Percentiles rank a stretch among this genome's conserved stretches.
phyloP scores from a whole-genome alignment of 1,140 invertebrate genomes.

The Heliconius congener region DNA sequence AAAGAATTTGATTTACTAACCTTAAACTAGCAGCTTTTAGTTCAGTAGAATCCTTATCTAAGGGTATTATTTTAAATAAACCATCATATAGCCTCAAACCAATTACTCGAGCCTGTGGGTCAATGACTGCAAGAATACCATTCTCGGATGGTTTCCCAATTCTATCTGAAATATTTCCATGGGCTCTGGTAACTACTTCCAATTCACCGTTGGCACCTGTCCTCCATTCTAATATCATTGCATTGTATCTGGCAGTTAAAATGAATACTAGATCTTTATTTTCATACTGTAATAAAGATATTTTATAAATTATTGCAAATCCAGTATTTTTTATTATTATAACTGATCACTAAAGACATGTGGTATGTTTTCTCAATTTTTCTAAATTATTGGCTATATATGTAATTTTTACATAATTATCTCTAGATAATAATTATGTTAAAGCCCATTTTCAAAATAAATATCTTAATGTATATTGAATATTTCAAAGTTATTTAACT shows the following conservation, averaged over 20 bases:
- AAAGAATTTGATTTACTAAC: slow-evolving; percentile 53
- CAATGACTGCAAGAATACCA: slow-evolving; percentile 97
- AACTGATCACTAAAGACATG: too few species aligned
- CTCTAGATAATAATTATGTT: neutral
- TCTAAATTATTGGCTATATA: too few species aligned
- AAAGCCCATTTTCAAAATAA: neutral
- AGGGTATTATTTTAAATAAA: slow-evolving; percentile 96
- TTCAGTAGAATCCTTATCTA: slow-evolving; percentile 96
- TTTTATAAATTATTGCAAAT: neutral
- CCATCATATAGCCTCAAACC: slow-evolving; percentile 98
- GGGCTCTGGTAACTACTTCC: slow-evolving; percentile 97
- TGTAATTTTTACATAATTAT: neutral
- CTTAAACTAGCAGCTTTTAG: slow-evolving; percentile 96
- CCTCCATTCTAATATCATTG: slow-evolving; percentile 97
- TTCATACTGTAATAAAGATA: slow-evolving; percentile 87
- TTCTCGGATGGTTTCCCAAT: slow-evolving; percentile 95
- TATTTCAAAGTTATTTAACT: too few species aligned
- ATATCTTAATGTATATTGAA: too few species aligned
- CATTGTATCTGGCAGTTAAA: slow-evolving; percentile 96
- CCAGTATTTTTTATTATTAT: too few species aligned
- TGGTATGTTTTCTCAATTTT: too few species aligned
- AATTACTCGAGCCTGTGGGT: slow-evolving; percentile 96
- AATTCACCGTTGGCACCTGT: slow-evolving; percentile 85
- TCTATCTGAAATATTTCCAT: slow-evolving; percentile 97
- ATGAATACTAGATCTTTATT: slow-evolving; percentile 97